These are phyloP conservation scores for Apogon hyalosoma DNA, from an alignment of 2,797 vertebrate species.

Conservation along the genomic window DNA sequence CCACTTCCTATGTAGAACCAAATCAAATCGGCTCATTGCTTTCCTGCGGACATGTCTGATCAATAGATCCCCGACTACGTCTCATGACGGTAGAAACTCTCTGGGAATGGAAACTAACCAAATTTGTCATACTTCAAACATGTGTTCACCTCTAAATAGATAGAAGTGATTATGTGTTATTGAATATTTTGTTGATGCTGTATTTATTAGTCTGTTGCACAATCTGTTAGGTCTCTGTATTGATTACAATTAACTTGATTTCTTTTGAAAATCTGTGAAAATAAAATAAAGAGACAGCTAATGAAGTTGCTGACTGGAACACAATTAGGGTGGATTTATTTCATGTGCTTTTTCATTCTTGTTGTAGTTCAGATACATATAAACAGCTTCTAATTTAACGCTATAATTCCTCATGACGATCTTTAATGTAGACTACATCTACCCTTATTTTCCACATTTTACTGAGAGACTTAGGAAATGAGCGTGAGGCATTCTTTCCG, in stretches of 20 bases:
- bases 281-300: neutral
- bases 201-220: conserved; percentile 36
- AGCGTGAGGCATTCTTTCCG: conserved; percentile 52
- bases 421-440: conserved; percentile 5
- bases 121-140: conserved; percentile 48
- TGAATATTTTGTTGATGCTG: conserved; percentile 3
- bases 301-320: no score
- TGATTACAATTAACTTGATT: conserved; percentile 13
- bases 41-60: conserved; percentile 72
- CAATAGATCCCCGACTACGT: conserved; percentile 68
- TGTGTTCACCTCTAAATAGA: conserved; percentile 22
- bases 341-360: neutral
- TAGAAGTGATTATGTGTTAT: no score
- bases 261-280: conserved; percentile 30
- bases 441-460: conserved; percentile 53
- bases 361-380: neutral
- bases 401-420: conserved; percentile 12
- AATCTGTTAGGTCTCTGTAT: conserved; percentile 17
- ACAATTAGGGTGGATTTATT: no score
- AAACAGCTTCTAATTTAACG: conserved; percentile 17
- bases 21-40: conserved; percentile 78
- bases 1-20: conserved; percentile 77
- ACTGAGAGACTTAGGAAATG: conserved; percentile 26
- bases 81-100: conserved; percentile 55
- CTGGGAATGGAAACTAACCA: conserved; percentile 63